Evolutionary conservation across 2,113 vertebrate genomes (phyloP).

Genomic region (Bettongia penicillata): DNA sequence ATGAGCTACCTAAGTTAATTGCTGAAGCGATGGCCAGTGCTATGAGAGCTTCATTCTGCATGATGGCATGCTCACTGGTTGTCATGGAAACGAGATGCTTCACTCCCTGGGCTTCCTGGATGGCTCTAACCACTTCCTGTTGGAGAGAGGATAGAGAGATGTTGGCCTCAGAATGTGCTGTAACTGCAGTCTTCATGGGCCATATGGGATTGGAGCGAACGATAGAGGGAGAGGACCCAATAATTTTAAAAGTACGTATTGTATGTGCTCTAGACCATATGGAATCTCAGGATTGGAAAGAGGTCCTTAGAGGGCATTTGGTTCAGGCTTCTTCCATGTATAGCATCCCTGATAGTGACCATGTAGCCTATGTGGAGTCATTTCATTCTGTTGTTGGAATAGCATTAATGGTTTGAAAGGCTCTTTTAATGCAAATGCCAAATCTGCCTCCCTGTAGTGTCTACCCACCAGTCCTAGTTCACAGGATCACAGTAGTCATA

Average conservation of each 20-base stretch:
- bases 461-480: not conserved
- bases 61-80: slow-evolving; percentile 88
- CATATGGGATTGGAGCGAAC: not conserved
- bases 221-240: not conserved
- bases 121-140: slow-evolving; percentile 91
- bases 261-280: not conserved
- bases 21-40: slow-evolving; percentile 90
- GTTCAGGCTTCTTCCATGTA: not conserved
- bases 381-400: not conserved
- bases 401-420: not conserved
- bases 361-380: not conserved
- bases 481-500: not conserved
- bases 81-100: slow-evolving; percentile 92
- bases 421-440: not conserved
- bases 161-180: not conserved
- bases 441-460: not conserved
- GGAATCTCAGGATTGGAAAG: not conserved
- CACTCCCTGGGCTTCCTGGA: slow-evolving; percentile 87
- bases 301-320: not conserved
- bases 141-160: slow-evolving; percentile 49
- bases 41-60: slow-evolving; percentile 92
- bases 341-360: not conserved
- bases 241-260: not conserved
- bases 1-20: slow-evolving; percentile 86
- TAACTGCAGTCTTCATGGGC: not conserved